Conservation (phyloP, 2,888 invertebrate genomes). For the Eretmocerus hayati region DNA sequence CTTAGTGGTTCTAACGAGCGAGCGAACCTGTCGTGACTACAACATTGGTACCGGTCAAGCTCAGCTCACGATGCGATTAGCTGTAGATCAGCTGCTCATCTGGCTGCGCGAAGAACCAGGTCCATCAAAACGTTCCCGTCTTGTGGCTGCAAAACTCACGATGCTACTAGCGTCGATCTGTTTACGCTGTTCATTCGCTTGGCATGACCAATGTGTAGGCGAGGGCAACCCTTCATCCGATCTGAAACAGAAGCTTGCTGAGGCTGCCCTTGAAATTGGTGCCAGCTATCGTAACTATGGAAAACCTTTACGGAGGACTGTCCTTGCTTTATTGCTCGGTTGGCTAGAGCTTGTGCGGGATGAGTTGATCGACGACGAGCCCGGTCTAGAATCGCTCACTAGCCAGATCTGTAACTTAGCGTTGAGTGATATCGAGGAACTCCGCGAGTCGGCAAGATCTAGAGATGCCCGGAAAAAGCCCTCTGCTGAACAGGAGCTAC, state of each 20-base stretch:
- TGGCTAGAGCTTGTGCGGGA: constrained; percentile 37
- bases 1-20: constrained; percentile 41
- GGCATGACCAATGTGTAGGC: constrained; percentile 37
- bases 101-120: constrained; percentile 31
- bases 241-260: constrained; percentile 33
- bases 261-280: constrained; percentile 37
- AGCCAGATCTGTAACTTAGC: constrained; percentile 38
- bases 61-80: constrained; percentile 33
- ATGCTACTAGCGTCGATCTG: constrained; percentile 40
- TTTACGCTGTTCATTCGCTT: constrained; percentile 38
- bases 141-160: constrained; percentile 32
- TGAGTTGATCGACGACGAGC: constrained; percentile 32
- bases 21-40: constrained; percentile 33
- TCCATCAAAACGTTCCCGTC: constrained; percentile 17
- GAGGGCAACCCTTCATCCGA: constrained; percentile 22
- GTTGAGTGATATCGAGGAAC: constrained; percentile 36
- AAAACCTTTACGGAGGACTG: constrained; percentile 35
- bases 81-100: constrained; percentile 34
- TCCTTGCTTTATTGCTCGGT: constrained; percentile 37
- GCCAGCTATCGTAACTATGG: constrained; percentile 38
- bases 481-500: constrained; percentile 18
- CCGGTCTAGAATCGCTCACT: constrained; percentile 37
- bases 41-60: constrained; percentile 31
- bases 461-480: constrained; percentile 27
- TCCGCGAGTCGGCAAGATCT: constrained; percentile 30